These are phyloP conservation scores for Neomorphus geoffroyi DNA, from an alignment of 2,797 vertebrate species.

Conservation along the genomic window DNA sequence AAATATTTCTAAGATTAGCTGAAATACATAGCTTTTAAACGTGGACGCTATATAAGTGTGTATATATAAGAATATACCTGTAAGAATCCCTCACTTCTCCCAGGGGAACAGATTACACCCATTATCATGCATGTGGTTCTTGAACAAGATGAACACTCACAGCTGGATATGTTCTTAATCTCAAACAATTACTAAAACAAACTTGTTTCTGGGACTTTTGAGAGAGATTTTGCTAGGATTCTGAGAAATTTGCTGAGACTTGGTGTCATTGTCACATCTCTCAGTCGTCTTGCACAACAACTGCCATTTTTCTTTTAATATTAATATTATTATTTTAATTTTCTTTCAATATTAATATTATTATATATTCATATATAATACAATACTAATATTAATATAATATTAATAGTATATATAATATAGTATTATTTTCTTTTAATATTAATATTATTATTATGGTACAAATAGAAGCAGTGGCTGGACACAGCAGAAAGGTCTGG, in stretches of 20 bases:
- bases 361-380: no score
- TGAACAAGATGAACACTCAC: not conserved
- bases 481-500: not conserved
- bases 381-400: no score
- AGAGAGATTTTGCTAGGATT: not conserved
- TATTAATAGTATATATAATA: no score
- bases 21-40: not conserved
- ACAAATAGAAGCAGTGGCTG: not conserved
- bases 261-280: not conserved
- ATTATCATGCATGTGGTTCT: not conserved
- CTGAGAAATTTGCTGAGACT: not conserved
- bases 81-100: not conserved
- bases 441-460: no score
- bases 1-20: slow-evolving; percentile 6
- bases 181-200: not conserved
- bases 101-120: not conserved
- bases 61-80: no score
- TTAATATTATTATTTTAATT: no score
- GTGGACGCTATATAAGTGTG: no score
- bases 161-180: not conserved
- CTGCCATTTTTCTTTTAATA: not conserved
- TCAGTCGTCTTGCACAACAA: not conserved
- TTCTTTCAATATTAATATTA: no score
- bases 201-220: not conserved
- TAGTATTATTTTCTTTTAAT: not conserved